Evolutionary conservation across 2,113 vertebrate species (phyloP).

Genomic region (Nothocercus julius): DNA sequence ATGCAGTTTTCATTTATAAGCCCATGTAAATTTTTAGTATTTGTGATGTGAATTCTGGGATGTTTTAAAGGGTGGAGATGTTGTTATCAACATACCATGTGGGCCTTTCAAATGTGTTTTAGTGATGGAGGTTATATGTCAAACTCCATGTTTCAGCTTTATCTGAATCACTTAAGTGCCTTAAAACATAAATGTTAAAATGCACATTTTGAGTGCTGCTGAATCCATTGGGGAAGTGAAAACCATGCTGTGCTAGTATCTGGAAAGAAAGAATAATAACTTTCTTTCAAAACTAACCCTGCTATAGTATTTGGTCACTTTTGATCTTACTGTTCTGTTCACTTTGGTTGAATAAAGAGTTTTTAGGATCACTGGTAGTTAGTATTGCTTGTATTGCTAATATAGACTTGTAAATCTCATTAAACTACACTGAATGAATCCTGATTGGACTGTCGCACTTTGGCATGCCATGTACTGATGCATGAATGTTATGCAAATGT

Average conservation of each 20-base stretch:
- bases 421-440: background rate
- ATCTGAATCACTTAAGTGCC: background rate
- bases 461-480: background rate
- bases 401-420: background rate
- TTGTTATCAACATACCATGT: too few species aligned
- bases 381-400: background rate
- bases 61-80: background rate
- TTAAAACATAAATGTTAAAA: background rate
- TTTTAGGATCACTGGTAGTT: background rate
- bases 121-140: background rate
- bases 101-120: background rate
- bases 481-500: background rate
- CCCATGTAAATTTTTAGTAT: background rate
- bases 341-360: background rate
- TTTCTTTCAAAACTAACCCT: background rate
- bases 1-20: background rate
- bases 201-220: rapidly evolving
- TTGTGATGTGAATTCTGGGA: background rate
- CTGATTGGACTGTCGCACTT: background rate
- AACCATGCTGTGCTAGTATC: background rate
- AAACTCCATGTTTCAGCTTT: background rate
- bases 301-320: background rate
- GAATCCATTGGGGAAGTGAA: background rate
- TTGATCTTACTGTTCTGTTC: background rate
- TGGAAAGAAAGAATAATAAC: background rate